Percentiles rank a stretch among this genome's conserved stretches.
Evolutionary conservation across 92 coral and sea anemone species (phyloP).

Genomic region (Zoanthus gigantus): DNA sequence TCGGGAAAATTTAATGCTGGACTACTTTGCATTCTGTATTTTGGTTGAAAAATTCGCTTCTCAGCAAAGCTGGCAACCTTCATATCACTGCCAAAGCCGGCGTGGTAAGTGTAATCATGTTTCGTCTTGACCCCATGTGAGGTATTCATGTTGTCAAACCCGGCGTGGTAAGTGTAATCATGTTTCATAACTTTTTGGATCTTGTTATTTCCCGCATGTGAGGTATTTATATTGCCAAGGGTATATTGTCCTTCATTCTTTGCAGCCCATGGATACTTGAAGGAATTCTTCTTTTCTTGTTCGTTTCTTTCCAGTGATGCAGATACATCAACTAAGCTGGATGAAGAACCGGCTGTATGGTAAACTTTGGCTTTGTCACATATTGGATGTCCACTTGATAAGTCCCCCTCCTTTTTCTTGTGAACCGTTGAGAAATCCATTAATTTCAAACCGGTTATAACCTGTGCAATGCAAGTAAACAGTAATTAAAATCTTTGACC

Average conservation of each 20-base stretch:
- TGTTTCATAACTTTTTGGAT: not conserved
- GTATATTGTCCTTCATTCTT: not conserved
- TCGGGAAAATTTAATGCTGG: not conserved
- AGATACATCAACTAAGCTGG: too few relatives aligned
- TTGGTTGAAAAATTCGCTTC: not conserved
- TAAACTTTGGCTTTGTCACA: too few relatives aligned
- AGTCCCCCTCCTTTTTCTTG: not conserved
- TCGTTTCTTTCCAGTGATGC: too few relatives aligned
- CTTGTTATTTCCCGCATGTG: not conserved
- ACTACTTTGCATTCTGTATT: not conserved
- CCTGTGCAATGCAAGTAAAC: not conserved
- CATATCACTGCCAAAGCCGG: conserved; percentile 19
- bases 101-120: not conserved
- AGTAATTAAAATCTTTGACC: too few relatives aligned
- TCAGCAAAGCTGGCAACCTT: not conserved
- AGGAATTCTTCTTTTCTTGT: too few relatives aligned
- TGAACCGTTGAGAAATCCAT: not conserved
- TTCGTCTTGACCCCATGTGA: too few relatives aligned
- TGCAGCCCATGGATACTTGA: too few relatives aligned
- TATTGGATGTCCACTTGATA: not conserved
- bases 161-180: not conserved
- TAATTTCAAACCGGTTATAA: not conserved
- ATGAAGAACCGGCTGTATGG: too few relatives aligned
- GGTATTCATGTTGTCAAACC: not conserved
- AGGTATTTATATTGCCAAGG: not conserved